Base-by-base conservation (phyloP, 2,113 vertebrate species). In the Phyllostomus discolor region DNA sequence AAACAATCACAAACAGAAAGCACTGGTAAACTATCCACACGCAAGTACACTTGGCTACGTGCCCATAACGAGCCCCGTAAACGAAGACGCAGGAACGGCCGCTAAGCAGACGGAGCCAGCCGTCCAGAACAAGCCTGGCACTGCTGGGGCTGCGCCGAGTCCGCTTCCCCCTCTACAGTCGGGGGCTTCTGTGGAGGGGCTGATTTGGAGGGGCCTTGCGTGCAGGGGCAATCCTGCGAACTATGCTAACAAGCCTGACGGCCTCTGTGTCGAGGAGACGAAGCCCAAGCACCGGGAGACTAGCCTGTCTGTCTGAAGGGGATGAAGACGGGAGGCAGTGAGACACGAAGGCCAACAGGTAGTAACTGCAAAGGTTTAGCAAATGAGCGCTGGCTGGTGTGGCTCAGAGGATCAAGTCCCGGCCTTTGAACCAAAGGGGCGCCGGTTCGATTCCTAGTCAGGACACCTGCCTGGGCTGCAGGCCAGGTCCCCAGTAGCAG, bases 221-320 rank as follows among this genome's bases (percentile, higher is more conserved):
- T 31, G 10, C 64, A 59, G 38, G 4, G 9, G 52, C 12, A 7
- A 6, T 24, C 79, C 31, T 38, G 26, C 4, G 3, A 33, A 24
- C 7, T 3, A 11, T 5, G 31, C 38, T 3, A 15, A 20, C 43
- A 7, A 54, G 48, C 38, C n/a, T 41, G 5, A 3, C 0, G 19
- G 35, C 11, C 46, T 94, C 20, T 24, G 24, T 38, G 12, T 5
- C 24, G 0, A 82, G 50, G 41, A 41, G 10, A 70, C 26, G 92
- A 52, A 50, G 20, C 22, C 31, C 0, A 59, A 50, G 16, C n/a
- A 2, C 0, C 64, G 7, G 35, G 0, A 31, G 28, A 62, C 52
- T 69, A 9, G 54, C 5, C n/a, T 43, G 17, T 22, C 19, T 84
- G 14, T 57, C 54, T 16, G 4, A 43, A 52, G 70, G 35, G 31